Evolutionary conservation across 2,888 invertebrate genomes (phyloP).

Genomic region (Shargacucullia verbasci): DNA sequence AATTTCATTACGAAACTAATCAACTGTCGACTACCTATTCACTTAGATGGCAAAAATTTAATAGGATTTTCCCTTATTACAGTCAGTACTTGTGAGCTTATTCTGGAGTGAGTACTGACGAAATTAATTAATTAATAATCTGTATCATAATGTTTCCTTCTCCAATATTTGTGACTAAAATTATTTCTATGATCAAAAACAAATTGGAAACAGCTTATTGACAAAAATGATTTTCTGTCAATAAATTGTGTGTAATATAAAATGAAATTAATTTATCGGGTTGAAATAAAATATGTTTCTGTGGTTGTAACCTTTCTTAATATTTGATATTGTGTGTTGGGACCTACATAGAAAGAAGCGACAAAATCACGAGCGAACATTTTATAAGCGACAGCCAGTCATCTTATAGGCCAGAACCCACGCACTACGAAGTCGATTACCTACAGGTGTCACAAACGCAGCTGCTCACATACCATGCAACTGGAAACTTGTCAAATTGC

Average conservation of each 20-base stretch:
- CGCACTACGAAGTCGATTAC: constrained; percentile 16
- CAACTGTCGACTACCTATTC: constrained; percentile 58
- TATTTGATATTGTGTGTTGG: neutral
- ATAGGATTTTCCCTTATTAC: constrained; percentile 43
- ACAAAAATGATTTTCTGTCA: too few relatives aligned
- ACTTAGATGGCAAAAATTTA: constrained; percentile 45
- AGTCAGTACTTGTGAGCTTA: constrained; percentile 31
- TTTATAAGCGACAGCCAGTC: constrained; percentile 35
- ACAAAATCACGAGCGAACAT: constrained; percentile 23
- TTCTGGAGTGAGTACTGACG: constrained; percentile 2
- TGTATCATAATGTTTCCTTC: neutral
- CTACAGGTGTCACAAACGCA: constrained; percentile 55
- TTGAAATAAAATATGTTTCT: neutral
- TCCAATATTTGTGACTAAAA: neutral
- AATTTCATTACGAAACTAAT: constrained; percentile 64
- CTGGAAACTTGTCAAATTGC: constrained; percentile 20
- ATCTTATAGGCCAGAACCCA: constrained; percentile 24
- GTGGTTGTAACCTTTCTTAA: neutral
- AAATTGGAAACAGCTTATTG: neutral
- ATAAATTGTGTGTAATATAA: too few relatives aligned
- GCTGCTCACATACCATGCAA: constrained; percentile 20
- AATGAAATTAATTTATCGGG: neutral
- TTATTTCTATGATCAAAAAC: neutral
- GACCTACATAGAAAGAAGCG: constrained; percentile 8
- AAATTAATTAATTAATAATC: constrained; percentile 20